Evolutionary conservation across 2,113 vertebrate species (phyloP), one percentile per base, ranked within the genome.

Genomic region (Tyto alba): DNA sequence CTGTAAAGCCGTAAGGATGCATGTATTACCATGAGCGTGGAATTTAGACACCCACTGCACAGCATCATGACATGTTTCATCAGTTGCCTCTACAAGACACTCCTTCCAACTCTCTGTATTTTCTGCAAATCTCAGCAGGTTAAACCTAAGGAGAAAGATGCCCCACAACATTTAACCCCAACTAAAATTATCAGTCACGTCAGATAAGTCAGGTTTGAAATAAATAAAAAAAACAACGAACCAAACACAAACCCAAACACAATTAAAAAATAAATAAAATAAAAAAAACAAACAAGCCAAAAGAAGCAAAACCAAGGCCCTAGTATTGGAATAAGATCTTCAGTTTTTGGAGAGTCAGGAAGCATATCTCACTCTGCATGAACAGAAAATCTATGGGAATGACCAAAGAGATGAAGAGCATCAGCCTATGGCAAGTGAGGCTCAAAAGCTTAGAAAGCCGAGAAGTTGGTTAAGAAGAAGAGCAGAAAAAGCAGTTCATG

Each of bases 121-220:
- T 67, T 98, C 97, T 12, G 98, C 97, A 96, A 99, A 98, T 56
- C 96, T 97, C 67, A 99, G 78, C 91, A 99, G 93, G 92, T 98
- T 98, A 94, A 99, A 99, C 68, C 99, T 99, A 89, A 47, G 55
- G 5, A 76, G 32, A 36, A 83, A 66, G 18, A 62, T 9, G 13
- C 69, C 10, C 55, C 69, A 56, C 13, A 71, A 32, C 26, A 63
- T 59, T 50, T 73, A 79, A 57, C 8, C 15, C 34, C 8, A 57
- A 79, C 5, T 40, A 85, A 22, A 15, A 45, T 8, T 30, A 45
- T 1, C 5, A 50, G n/a, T 47, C 68, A 26, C 41, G 77, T 26
- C 3, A 6, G 26, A 63, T 34, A 75, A 72, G n/a, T 4, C 6
- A 59, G 41, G 56, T 88, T 64, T 43, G 26, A 87, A 87, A 73